Conservation (phyloP, 2,113 vertebrate genomes). For the Danionella cerebrum region DNA sequence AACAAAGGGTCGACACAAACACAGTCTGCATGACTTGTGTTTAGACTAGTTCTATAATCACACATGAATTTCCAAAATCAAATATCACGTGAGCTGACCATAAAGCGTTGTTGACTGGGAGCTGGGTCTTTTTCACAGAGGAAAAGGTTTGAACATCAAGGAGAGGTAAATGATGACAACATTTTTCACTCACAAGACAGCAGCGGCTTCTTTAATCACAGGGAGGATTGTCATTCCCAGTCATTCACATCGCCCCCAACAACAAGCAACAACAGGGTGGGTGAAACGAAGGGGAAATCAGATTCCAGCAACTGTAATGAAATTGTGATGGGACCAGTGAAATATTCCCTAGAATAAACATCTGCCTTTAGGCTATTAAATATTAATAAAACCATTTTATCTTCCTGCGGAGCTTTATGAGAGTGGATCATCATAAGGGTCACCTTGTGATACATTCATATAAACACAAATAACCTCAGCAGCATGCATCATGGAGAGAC, state of each 20-base stretch:
- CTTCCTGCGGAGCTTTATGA: constrained; percentile 47
- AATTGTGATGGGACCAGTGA: background rate
- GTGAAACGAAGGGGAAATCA: background rate
- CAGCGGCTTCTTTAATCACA: background rate
- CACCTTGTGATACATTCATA: constrained; percentile 46
- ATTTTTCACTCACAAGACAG: background rate
- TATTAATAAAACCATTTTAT: constrained; percentile 54
- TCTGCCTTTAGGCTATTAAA: constrained; percentile 56
- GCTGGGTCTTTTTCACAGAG: background rate
- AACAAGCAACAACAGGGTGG: background rate
- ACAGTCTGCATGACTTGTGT: background rate
- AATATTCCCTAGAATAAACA: constrained; percentile 28
- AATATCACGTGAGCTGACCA: background rate
- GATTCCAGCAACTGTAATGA: background rate
- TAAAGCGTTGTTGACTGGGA: too few relatives aligned
- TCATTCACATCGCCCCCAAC: background rate
- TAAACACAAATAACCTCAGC: background rate
- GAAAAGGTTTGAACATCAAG: background rate
- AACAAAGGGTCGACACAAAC: background rate
- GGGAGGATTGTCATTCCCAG: background rate
- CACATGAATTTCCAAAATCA: too few relatives aligned
- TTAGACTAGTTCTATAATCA: too few relatives aligned
- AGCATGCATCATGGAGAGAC: background rate
- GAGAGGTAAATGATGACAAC: background rate
- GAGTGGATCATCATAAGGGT: constrained; percentile 38